Evolutionary conservation across 2,888 invertebrate species (phyloP), one percentile per base, ranked within the genome.

Genomic region (Himalopsyche kuldschensis): DNA sequence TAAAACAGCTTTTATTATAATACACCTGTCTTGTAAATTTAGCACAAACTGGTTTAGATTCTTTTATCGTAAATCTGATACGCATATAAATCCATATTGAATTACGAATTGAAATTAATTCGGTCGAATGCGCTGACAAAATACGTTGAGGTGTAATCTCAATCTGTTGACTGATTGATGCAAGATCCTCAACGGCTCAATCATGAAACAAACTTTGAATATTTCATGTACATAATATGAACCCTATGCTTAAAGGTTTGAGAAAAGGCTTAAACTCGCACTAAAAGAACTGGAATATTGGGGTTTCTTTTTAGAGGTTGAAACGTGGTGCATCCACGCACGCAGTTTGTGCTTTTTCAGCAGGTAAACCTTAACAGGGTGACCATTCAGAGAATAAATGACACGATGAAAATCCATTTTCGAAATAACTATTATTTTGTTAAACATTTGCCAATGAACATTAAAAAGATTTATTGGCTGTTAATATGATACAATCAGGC

Each of bases 141-240:
- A 81, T 77, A 27, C 69, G 81, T 78, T 77, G 41, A 48, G 15
- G 31, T 46, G 75, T 55, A 27, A 80, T 82, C 75, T 35, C 31
- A 77, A 77, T 10, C 69, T 77, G 82, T 80, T 75, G 82, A 82
- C 78, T 20, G 35, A 82, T 41, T 75, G 32, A 77, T 20, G 75
- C 84, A 27, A 75, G 20, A 55, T 24, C 41, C 24, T 32, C 82
- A 41, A 84, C 82, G 75, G 78, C 84, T 84, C 82, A 84, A 84
- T 84, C 79, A 75, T 81, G 24, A 3, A 48, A 30, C 41, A n/a
- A 32, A 2, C 8, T 55, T 20, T 55, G 10, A 55, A 20, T 24
- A 55, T 55, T 8, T 20, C 5, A 20, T 55, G 24, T 55, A 55
- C 20, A 20, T 0, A 55, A 2, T 20, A 55, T 55, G 0, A 6